Evolutionary conservation across 2,888 invertebrate species (phyloP).

Genomic region (Drosophila meridionalis): DNA sequence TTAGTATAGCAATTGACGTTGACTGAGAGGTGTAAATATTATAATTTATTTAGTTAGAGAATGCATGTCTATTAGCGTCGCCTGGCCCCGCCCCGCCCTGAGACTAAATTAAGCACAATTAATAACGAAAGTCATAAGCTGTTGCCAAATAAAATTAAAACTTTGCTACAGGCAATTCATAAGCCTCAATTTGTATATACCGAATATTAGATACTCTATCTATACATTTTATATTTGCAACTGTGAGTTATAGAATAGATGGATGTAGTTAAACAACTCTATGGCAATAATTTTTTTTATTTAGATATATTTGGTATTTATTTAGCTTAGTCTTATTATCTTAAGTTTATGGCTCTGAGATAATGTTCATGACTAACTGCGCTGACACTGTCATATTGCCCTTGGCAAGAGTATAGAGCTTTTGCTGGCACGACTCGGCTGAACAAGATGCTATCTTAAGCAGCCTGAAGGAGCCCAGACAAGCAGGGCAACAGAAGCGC

Average conservation of each 20-base stretch:
- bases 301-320: neutral
- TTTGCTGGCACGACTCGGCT: slow-evolving; percentile 45
- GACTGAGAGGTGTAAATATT: slow-evolving; percentile 15
- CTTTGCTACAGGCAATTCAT: slow-evolving; percentile 15
- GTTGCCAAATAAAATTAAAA: slow-evolving; percentile 8
- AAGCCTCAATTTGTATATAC: neutral
- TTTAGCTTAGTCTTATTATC: neutral
- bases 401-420: slow-evolving; percentile 1
- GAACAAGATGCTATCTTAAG: slow-evolving; percentile 74
- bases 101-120: slow-evolving; percentile 31
- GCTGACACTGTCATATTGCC: neutral
- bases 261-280: neutral
- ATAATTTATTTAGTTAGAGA: slow-evolving; percentile 6
- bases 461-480: slow-evolving; percentile 43
- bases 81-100: neutral
- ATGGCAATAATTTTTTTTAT: neutral
- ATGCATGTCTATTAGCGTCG: slow-evolving; percentile 1
- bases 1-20: slow-evolving; percentile 18
- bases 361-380: neutral
- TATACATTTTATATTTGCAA: neutral
- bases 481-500: slow-evolving; percentile 50
- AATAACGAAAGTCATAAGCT: slow-evolving; percentile 38
- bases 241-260: neutral
- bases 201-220: slow-evolving; percentile 1
- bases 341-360: neutral